Evolutionary conservation across 2,888 invertebrate genomes (phyloP).

Genomic region (Ichneumon xanthorius): DNA sequence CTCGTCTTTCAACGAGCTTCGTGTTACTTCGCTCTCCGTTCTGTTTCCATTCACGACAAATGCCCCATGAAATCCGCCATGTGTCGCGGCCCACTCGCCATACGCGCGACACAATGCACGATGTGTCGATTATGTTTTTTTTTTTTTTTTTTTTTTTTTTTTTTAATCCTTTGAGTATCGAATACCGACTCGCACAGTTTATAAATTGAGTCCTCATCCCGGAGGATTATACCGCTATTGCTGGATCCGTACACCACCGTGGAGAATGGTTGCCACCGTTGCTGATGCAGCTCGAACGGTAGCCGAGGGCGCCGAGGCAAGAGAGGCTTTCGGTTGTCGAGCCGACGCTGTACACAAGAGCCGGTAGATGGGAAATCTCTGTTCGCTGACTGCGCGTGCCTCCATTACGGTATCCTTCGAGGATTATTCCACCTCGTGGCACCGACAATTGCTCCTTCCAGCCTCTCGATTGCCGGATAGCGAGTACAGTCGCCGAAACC

Average conservation of each 20-base stretch:
- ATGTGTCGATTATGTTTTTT: constrained; percentile 72
- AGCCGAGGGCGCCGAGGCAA: constrained; percentile 20
- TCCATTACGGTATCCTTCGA: constrained; percentile 72
- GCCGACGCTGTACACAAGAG: constrained; percentile 1
- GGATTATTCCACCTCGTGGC: constrained; percentile 79
- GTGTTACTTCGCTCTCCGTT: constrained; percentile 6
- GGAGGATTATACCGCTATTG: constrained; percentile 75
- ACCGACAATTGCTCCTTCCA: constrained; percentile 62
- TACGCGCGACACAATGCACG: constrained; percentile 70
- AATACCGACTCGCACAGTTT: constrained; percentile 77
- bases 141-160: constrained; percentile 72
- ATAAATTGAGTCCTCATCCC: constrained; percentile 81
- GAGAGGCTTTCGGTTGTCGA: constrained; percentile 30
- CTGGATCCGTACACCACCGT: neutral
- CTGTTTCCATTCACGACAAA: constrained; percentile 70
- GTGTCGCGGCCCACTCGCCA: constrained; percentile 62
- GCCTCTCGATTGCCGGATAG: constrained; percentile 46
- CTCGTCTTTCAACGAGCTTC: constrained; percentile 36
- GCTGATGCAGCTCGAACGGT: constrained; percentile 35
- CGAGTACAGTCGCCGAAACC: constrained; percentile 48
- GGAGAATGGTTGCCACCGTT: constrained; percentile 8
- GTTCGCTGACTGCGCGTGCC: constrained; percentile 68
- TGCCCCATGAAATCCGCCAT: constrained; percentile 77
- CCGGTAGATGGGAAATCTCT: constrained; percentile 78
- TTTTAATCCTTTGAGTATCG: constrained; percentile 80